Base-by-base conservation (phyloP, 2,888 invertebrate genomes). In the Chymomyza fuscimana region DNA sequence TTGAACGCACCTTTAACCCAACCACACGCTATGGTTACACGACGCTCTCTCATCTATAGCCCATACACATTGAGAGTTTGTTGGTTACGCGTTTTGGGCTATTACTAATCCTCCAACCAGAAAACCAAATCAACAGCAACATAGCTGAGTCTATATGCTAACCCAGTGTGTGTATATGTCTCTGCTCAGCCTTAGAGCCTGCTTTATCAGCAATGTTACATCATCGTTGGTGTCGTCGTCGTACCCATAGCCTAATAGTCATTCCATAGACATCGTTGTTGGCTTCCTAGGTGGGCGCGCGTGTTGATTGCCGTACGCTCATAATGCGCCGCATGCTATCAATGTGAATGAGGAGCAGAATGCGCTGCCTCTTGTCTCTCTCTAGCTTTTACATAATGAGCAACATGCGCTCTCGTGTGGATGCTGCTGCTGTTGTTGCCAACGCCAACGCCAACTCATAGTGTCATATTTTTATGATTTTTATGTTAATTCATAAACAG, bases 381-480 rank as follows among this genome's bases (percentile, higher is more conserved):
- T 54, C 54, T 69, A 7, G 1, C 52, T 7, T 54, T 6, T 36
- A 54, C 69, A 67, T 84, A 75, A 83, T 82, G 78, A 84, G 78
- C 76, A 76, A 74, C 82, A 82, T 76, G 80, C 82, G 81, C 79
- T 82, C 71, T 52, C 56, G 19, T 65, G 58, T 56, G 32, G 22
- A 19, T 59, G 58, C 32, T 7, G 70, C 52, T 61, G 64, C 67
- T 50, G 67, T 65, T 36, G n/a, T n/a, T n/a, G 58, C 64, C 32
- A 46, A 7, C 52, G 67, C 65, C 46, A 52, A 52, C 36, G 40
- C 9, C 54, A n/a, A 81, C 76, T 63, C 79, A 76, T 74, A 82
- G 82, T 86, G 82, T 86, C 79, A 82, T 83, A 85, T 87, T 88
- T 88, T 88, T 88, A 87, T 81, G 88, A 81, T 88, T 88, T 87